Evolutionary conservation across 2,113 vertebrate genomes (phyloP), one percentile per base, ranked within the genome.

Genomic region (Cynoglossus semilaevis): DNA sequence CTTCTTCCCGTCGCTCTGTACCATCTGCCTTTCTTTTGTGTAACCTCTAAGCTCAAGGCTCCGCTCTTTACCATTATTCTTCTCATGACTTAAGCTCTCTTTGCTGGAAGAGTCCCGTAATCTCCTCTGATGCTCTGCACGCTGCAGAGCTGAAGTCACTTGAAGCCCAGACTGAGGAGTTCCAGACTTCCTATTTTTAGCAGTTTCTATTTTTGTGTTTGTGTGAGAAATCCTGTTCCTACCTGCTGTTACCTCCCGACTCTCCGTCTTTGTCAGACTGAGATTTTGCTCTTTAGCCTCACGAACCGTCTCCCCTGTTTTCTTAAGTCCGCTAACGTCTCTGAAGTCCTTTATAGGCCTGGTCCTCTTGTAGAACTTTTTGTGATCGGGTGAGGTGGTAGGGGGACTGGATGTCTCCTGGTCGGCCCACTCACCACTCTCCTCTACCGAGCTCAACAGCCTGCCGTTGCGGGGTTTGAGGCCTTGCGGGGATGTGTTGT

Each of bases 251-350:
- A 55, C 86, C 63, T 67, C 67, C 59, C 57, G 55, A 58, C 76
- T 65, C 74, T 88, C 81, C 15, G 40, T 55, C 55, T 79, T 90
- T 29, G 66, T 66, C 64, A 87, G 83, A 48, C 79, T 64, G 60
- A 72, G 64, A 49, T 61, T 73, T 76, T 85, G 84, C 44, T 84
- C 57, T 63, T 73, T 84, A 81, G 87, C 81, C 85, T 90, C 84
- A 36, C 77, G 69, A 73, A 66, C 57, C 49, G 51, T 87, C 55
- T 76, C 76, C 68, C 60, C 86, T 1, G 72, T 14, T 80, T 84
- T 91, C 59, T 88, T 83, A 72, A 92, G 92, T 81, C 91, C 91
- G 49, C 69, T 80, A 69, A 92, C 88, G 81, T 90, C 91, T 85
- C 79, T 84, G 18, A 19, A 67, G 63, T 65, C 71, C 40, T 75